Base-by-base conservation (phyloP, 2,888 invertebrate genomes). In the Diplazon laetatorius region DNA sequence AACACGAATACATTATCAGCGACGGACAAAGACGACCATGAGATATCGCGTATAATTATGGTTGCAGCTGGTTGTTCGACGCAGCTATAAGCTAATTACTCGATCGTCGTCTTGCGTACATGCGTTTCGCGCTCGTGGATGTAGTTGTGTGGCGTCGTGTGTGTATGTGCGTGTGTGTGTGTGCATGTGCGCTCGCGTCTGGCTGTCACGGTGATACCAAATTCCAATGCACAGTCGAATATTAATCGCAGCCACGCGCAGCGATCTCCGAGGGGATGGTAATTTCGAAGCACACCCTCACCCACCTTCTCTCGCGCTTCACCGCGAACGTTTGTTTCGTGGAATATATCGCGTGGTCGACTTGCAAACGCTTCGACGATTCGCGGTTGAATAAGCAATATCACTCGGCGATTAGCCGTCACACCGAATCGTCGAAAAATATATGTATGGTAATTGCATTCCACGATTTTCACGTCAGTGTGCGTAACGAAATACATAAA, bases 11-110 rank as follows among this genome's bases (percentile, higher is more conserved):
- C 52, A 52, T 63, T 59, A 48, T 57, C 25, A 68, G 52, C 37
- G 46, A 48, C 46, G n/a, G n/a, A n/a, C n/a, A n/a, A 42, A 37
- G 18, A 25, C 59, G 46, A 62, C 48, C 50, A 37, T 20, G 39
- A 59, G 39, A 65, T 59, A 73, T 65, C 73, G 57, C 65, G 73
- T 50, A 48, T 65, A 73, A 73, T 73, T 39, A 50, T 46, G 48
- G 59, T 57, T 14, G 48, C 48, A 73, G 55, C 57, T 37, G 59
- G 37, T 37, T 37, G 55, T 46, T 50, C 10, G 30, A 37, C 48
- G 35, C 37, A 46, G 46, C 42, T 50, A 44, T 62, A 57, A 63
- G 63, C 52, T 37, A 68, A 68, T 68, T 44, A 59, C 57, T 46
- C n/a, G 25, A n/a, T 16, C 30, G 22, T 14, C 22, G 18, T 22